These are phyloP conservation scores for Drosophila sulfurigaster DNA, from an alignment of 1,140 invertebrate genomes.

Conservation along the genomic window DNA sequence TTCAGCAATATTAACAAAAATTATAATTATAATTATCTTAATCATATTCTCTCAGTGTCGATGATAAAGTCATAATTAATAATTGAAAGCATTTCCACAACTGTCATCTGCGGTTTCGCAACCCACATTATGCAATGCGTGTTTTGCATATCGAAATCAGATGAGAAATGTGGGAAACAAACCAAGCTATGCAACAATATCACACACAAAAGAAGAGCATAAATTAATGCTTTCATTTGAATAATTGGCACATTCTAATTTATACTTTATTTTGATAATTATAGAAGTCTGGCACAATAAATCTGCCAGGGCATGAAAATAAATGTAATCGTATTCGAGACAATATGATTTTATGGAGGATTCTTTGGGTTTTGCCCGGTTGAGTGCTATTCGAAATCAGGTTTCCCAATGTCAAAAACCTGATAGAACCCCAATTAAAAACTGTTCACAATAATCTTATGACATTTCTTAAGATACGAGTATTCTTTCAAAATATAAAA, in stretches of 20 bases:
- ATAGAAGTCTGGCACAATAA: slow-evolving; percentile 15
- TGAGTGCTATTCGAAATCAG: slow-evolving; percentile 43
- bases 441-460: slow-evolving; percentile 47
- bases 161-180: slow-evolving; percentile 35
- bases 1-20: background rate
- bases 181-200: background rate
- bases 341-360: slow-evolving; percentile 25
- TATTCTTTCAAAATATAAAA: slow-evolving; percentile 12
- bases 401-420: slow-evolving; percentile 37
- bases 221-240: slow-evolving; percentile 5
- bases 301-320: slow-evolving; percentile 5
- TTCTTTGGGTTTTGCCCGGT: slow-evolving; percentile 44
- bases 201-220: background rate
- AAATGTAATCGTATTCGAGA: slow-evolving; percentile 10
- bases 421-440: slow-evolving; percentile 26
- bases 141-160: slow-evolving; percentile 12
- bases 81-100: slow-evolving; percentile 7
- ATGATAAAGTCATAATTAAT: slow-evolving; percentile 17
- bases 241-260: slow-evolving; percentile 16
- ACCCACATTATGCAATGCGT: slow-evolving; percentile 18
- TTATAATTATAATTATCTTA: background rate
- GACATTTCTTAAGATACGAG: slow-evolving; percentile 51
- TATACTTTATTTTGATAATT: slow-evolving; percentile 22
- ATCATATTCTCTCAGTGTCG: slow-evolving; percentile 5
- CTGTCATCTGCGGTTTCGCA: background rate